Base-by-base conservation (phyloP, 2,888 invertebrate species). In the Mesochorus sp. region DNA sequence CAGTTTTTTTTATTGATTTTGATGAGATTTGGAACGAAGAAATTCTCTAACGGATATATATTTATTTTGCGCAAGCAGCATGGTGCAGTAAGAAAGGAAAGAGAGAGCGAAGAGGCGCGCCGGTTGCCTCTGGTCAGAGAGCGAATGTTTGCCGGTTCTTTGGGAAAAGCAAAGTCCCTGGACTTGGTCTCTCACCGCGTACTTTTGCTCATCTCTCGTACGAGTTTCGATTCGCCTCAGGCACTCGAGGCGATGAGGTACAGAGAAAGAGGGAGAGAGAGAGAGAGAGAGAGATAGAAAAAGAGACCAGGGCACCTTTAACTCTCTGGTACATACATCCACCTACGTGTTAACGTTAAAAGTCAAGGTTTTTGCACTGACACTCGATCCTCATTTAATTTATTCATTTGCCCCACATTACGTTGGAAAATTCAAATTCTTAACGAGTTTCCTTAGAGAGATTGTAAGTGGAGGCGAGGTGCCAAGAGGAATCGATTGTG, bases 341-440 rank as follows among this genome's bases (percentile, higher is more conserved):
- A 80, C 79, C 78, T 81, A 83, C 81, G 59, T 81, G 68, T 78
- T 24, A 72, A 74, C 71, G 79, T 80, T 78, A 84, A 85, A 85
- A 85, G 82, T 83, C 81, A 79, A 72, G 76, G 73, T 73, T 80
- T 57, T 49, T 75, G 28, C 66, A 72, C 72, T 61, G 72, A 34
- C 37, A 66, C 66, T 76, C 72, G 61, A 61, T 42, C 10, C 0
- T 31, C 12, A 6, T 10, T 4, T 21, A 8, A n/a, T 4, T 2
- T 21, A 24, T 62, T 47, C 57, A 12, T 49, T 49, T 31, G 3
- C 28, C 5, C 14, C 8, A 31, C 4, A 61, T 59, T n/a, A 12
- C 6, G 2, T 8, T 12, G 1, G 51, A 51, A 17, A 31, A 44
- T 8, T 26, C 8, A 28, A 28, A 59, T 3, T 34, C 2, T 21